A percentile compares a stretch with the other conserved stretches of the same genome.
These are phyloP conservation scores for Pyrrhia umbra DNA, from an alignment of 2,888 invertebrate species.

Conservation along the genomic window DNA sequence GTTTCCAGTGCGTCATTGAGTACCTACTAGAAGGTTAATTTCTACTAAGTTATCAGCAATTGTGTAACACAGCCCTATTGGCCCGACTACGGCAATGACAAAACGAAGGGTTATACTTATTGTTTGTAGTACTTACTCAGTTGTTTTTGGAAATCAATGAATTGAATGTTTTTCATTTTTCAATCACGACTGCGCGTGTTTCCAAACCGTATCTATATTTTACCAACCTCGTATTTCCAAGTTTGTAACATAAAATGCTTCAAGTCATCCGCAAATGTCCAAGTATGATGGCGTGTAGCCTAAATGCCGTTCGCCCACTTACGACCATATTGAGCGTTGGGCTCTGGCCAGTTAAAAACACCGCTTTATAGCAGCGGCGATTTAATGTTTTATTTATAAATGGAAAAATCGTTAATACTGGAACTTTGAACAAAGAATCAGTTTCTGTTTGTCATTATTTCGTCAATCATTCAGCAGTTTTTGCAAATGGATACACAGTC, in stretches of 20 bases:
- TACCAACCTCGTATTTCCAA: slow-evolving; percentile 75
- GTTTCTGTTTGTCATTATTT: slow-evolving; percentile 15
- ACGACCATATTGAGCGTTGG: slow-evolving; percentile 75
- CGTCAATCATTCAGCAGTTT: slow-evolving; percentile 9
- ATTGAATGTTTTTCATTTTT: too few species aligned
- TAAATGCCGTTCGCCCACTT: slow-evolving; percentile 86
- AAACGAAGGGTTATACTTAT: too few species aligned
- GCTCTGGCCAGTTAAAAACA: slow-evolving; percentile 75
- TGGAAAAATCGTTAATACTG: slow-evolving; percentile 8
- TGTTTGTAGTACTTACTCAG: background rate
- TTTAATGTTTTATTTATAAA: slow-evolving; percentile 50
- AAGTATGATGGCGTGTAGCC: slow-evolving; percentile 71
- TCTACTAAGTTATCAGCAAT: slow-evolving; percentile 21
- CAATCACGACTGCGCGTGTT: slow-evolving; percentile 35
- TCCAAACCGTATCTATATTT: slow-evolving; percentile 51
- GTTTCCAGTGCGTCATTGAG: slow-evolving; percentile 25
- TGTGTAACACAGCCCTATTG: slow-evolving; percentile 10
- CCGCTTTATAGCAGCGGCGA: slow-evolving; percentile 57
- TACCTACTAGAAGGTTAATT: slow-evolving; percentile 11
- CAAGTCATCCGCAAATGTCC: slow-evolving; percentile 75
- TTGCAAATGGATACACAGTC: background rate
- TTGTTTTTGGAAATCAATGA: slow-evolving; percentile 10
- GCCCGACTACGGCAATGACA: too few species aligned
- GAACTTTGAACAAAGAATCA: slow-evolving; percentile 38
- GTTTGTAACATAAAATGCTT: slow-evolving; percentile 76